Conservation (phyloP, 2,113 vertebrate species). For the Morone saxatilis region DNA sequence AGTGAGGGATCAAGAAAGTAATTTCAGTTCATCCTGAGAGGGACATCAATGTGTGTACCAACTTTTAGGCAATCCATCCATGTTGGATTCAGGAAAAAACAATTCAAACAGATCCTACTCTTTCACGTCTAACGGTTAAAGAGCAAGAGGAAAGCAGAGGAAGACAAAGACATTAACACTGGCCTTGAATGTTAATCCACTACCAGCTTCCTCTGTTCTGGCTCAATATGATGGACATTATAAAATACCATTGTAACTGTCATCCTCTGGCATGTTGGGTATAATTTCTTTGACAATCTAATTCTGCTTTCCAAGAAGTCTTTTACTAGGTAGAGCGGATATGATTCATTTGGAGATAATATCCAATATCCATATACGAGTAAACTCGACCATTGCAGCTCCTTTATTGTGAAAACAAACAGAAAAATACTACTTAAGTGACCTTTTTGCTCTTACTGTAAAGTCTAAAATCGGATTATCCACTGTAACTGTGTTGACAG, state of each 20-base stretch:
- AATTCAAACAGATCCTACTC: background rate
- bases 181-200: conserved; percentile 3
- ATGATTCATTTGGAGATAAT: no score
- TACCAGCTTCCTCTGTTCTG: background rate
- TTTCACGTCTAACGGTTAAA: background rate
- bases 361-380: background rate
- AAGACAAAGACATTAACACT: background rate
- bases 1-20: no score
- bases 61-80: background rate
- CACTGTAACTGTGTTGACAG: background rate
- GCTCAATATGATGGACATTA: background rate
- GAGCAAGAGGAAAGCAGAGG: background rate
- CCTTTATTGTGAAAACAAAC: background rate
- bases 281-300: background rate
- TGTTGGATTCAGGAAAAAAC: no score
- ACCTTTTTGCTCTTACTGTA: background rate
- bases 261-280: background rate
- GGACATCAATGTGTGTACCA: background rate
- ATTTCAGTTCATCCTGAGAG: background rate
- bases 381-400: background rate
- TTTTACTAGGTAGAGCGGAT: no score
- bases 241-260: background rate
- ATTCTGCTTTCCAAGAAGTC: background rate
- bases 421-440: background rate
- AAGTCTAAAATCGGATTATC: background rate